Evolutionary conservation across 2,888 invertebrate genomes (phyloP).

Genomic region (Callosobruchus maculatus): DNA sequence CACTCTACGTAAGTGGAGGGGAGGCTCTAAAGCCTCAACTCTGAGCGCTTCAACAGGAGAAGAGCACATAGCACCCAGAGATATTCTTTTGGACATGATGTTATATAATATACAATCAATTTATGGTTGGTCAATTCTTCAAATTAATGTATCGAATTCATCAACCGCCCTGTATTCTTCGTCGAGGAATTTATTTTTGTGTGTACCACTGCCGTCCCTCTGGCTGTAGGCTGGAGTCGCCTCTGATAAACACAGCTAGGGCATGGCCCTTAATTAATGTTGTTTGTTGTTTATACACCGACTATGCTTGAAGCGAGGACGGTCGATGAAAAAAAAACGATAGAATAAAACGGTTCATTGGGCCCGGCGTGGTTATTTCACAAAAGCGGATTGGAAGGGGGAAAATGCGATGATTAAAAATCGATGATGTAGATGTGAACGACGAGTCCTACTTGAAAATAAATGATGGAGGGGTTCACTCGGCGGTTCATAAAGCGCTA

Average conservation of each 20-base stretch:
- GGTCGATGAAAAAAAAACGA: neutral
- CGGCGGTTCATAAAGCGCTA: neutral
- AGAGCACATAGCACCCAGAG: too few relatives aligned
- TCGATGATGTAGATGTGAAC: neutral
- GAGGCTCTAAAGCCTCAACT: too few relatives aligned
- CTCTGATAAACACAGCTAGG: neutral
- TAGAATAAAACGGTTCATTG: neutral
- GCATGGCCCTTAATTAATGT: neutral
- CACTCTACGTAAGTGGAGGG: too few relatives aligned
- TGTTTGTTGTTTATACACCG: neutral
- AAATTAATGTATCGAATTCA: too few relatives aligned
- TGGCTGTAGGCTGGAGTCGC: neutral
- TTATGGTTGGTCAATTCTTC: too few relatives aligned
- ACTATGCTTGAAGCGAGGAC: neutral
- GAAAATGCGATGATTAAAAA: neutral
- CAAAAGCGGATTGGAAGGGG: neutral
- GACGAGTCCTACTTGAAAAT: neutral
- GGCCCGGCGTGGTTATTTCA: neutral
- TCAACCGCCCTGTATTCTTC: too few relatives aligned
- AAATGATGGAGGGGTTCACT: neutral
- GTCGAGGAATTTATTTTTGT: too few relatives aligned
- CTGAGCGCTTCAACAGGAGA: too few relatives aligned
- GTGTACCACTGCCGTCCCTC: constrained; percentile 22
- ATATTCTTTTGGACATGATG: too few relatives aligned
- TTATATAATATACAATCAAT: too few relatives aligned